Evolutionary conservation across 2,888 invertebrate genomes (phyloP), one percentile per base, ranked within the genome.

Genomic region (Epiblema foenella): DNA sequence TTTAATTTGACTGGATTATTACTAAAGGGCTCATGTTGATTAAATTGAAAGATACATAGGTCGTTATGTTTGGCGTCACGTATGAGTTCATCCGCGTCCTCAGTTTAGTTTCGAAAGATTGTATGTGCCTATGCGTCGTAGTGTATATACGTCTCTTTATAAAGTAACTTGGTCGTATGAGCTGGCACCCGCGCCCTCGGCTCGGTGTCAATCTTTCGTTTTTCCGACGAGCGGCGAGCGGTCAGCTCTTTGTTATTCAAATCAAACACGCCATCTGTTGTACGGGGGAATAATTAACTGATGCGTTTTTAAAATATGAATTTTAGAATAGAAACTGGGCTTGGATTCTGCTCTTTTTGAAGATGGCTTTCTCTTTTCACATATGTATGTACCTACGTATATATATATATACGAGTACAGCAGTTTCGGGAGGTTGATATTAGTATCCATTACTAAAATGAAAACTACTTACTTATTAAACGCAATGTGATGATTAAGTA

Each of bases 201-300:
- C 77, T 73, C 62, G 76, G 82, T 86, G 89, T 90, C 89, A 89
- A 84, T 88, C 88, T 86, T 80, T 82, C 86, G 77, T 85, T 88
- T 88, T 89, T 83, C 85, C 85, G 82, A 79, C 75, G 57, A 68
- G 71, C 75, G 77, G 75, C 82, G 77, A 75, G 79, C 85, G 86
- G 85, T 85, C 86, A 85, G 81, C 80, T 79, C 86, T 88, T 91
- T 91, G 91, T 91, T 90, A 91, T 91, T 89, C 83, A 90, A 89
- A 91, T 91, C 79, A 81, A 84, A 85, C 83, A 84, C 81, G 80
- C 82, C 88, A 85, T 85, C 85, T 86, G 87, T 78, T 79, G 82
- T 79, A 73, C 75, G 69, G 78, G 81, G 79, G 88, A 85, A 88
- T 89, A 89, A 90, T 91, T 90, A 91, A 87, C 86, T 82, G 82